Evolutionary conservation across 2,113 vertebrate species (phyloP).

Genomic region (Rhabdornis inornatus): DNA sequence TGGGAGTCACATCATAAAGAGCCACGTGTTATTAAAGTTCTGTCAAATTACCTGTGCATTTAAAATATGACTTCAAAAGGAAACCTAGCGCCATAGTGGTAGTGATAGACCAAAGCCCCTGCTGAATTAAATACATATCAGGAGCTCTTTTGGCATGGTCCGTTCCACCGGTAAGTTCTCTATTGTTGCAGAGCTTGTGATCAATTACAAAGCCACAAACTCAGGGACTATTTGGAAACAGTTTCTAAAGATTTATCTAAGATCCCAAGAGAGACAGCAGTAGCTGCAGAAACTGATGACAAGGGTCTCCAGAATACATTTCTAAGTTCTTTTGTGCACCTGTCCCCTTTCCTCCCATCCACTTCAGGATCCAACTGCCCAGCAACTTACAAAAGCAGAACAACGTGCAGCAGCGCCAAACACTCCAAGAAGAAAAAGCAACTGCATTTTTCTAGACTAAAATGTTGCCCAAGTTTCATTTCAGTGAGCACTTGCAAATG

Average conservation of each 20-base stretch:
- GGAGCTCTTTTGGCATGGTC: not conserved
- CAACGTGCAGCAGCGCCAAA: rapidly evolving
- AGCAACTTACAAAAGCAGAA: not conserved
- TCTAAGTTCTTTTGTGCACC: not conserved
- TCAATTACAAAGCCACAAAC: not conserved
- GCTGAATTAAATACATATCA: not conserved
- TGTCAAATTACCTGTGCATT: not conserved
- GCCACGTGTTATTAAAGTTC: not conserved
- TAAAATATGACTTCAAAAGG: not conserved
- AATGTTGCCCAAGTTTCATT: not conserved
- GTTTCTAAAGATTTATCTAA: not conserved
- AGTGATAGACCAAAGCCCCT: not conserved
- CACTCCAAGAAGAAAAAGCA: not conserved
- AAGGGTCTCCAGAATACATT: not conserved
- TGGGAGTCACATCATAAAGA: not conserved
- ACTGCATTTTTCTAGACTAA: not conserved
- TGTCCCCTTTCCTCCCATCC: not conserved
- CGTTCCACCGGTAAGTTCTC: rapidly evolving
- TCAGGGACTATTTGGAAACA: not conserved
- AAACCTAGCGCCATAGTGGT: not conserved
- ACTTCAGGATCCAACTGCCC: not conserved
- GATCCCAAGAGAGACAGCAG: not conserved
- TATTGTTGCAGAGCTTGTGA: not conserved
- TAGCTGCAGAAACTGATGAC: not conserved
- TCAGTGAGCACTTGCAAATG: not conserved